Percentiles rank a stretch among this genome's conserved stretches.
Evolutionary conservation across 2,888 invertebrate genomes (phyloP).

Genomic region (Drosophila subquinaria): DNA sequence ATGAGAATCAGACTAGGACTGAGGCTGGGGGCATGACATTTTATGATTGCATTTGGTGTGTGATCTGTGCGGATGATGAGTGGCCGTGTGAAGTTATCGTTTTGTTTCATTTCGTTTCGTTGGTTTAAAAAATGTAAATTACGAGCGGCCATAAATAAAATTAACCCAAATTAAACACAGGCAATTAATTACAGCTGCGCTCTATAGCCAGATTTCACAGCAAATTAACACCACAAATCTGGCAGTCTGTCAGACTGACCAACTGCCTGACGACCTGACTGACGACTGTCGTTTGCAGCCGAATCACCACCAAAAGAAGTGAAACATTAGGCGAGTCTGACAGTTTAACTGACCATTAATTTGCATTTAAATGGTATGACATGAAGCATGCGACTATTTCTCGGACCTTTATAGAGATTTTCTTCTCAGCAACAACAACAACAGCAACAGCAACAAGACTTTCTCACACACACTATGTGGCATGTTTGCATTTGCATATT

Average conservation of each 20-base stretch:
- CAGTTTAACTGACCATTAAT: constrained; percentile 82
- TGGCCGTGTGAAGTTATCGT: constrained; percentile 43
- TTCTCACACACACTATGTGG: constrained; percentile 26
- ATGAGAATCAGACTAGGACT: background rate
- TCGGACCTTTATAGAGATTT: constrained; percentile 45
- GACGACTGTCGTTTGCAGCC: constrained; percentile 40
- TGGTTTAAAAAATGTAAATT: constrained; percentile 60
- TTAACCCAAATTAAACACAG: constrained; percentile 81
- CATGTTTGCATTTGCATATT: constrained; percentile 70
- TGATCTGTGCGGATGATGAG: constrained; percentile 32
- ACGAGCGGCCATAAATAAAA: constrained; percentile 79
- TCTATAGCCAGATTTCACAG: constrained; percentile 78
- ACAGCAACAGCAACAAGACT: constrained; percentile 4
- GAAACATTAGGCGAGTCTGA: constrained; percentile 58
- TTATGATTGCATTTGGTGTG: constrained; percentile 69
- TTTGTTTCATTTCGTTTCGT: constrained; percentile 8
- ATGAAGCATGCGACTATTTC: constrained; percentile 63
- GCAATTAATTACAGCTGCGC: constrained; percentile 76
- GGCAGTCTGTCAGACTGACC: constrained; percentile 1
- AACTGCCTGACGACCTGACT: constrained; percentile 7
- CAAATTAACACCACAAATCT: constrained; percentile 81
- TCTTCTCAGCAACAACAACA: constrained; percentile 33
- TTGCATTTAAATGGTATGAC: constrained; percentile 72
- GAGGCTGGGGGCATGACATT: constrained; percentile 45
- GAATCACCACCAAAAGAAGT: constrained; percentile 38